Base-by-base conservation (phyloP, 2,113 vertebrate genomes). In the Scophthalmus maximus region DNA sequence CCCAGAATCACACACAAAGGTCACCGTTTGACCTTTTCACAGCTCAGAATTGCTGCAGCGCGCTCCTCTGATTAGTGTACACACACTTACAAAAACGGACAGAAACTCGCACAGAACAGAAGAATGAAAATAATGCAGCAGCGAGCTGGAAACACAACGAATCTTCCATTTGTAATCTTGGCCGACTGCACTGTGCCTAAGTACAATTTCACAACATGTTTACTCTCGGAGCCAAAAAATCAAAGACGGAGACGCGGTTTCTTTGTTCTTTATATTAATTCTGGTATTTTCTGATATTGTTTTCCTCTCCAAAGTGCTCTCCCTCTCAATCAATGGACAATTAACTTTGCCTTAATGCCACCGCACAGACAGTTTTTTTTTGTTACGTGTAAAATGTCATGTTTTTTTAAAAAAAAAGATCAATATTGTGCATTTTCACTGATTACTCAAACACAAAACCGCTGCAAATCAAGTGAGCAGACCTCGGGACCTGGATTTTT, bases 21-120 rank as follows among this genome's bases (percentile, higher is more conserved):
- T 91, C 89, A 86, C 61, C 5, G 1, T 76, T 90, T 90, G 90
- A 90, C 91, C 88, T 91, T 92, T 91, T 88, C 81, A 77, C 83
- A 73, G 87, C 85, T 78, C 82, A 38, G 70, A 87, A 73, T 83
- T 66, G 87, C 85, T 8, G 58, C 55, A 42, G 80, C 74, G 59
- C 85, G 22, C 76, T 77, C 36, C 20, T 55, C 70, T 87, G 77
- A 90, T 90, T 88, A 86, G 85, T 77, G 82, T 66, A 60, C 80
- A 56, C 82, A 53, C 68, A 18, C 18, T 42, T 30, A 52, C 58
- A 38, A 22, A 59, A 78, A 73, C 27, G n/a, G 56, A 78, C 46
- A 62, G 27, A 68, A 46, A 47, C 67, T 69, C 66, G 3, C 74
- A 64, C 34, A 27, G 36, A 74, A 60, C 40, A 51, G 73, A 56